Evolutionary conservation across 2,888 invertebrate species (phyloP), one percentile per base, ranked within the genome.

Genomic region (Cerastoderma edule): DNA sequence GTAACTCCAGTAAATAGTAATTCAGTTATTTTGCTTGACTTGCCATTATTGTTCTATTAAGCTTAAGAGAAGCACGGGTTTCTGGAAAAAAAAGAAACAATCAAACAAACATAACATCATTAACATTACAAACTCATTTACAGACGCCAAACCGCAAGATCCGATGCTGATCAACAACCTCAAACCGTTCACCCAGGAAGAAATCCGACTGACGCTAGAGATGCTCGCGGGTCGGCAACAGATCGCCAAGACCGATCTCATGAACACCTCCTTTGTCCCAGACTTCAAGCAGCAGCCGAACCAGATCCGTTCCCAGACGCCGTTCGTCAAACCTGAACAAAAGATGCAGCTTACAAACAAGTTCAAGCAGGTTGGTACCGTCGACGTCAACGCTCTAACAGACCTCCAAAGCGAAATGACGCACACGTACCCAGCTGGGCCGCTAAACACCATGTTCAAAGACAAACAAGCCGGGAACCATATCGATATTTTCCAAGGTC

Each of bases 251-350:
- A 27, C 53, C 5, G 27, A 53, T 27, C 22, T 19, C 27, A 10
- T 53, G 24, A 53, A 53, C 22, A 24, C 27, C 53, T 27, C 22
- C 13, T 27, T 53, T 3, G 5, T 53, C 22, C 60, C 60, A 3
- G 60, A 60, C 39, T 22, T 60, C 22, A 4, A 39, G 22, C 28
- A 60, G 35, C 60, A 60, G 39, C 60, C 60, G 5, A 33, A 39
- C 2, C 60, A 60, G 24, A 32, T 60, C 2, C 35, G 39, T 27
- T 60, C 60, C 5, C 60, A 60, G n/a, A n/a, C 30, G 2, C 30
- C 22, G 24, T 5, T 50, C 39, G 39, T 39, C 39, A 13, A 8
- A 39, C 39, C 16, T 39, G 39, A 13, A 39, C 8, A 16, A 39
- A 13, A 39, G 39, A 39, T 39, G 39, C 8, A 39, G 39, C 39